Conservation (phyloP, 2,113 vertebrate species). For the Ciconia maguari region DNA sequence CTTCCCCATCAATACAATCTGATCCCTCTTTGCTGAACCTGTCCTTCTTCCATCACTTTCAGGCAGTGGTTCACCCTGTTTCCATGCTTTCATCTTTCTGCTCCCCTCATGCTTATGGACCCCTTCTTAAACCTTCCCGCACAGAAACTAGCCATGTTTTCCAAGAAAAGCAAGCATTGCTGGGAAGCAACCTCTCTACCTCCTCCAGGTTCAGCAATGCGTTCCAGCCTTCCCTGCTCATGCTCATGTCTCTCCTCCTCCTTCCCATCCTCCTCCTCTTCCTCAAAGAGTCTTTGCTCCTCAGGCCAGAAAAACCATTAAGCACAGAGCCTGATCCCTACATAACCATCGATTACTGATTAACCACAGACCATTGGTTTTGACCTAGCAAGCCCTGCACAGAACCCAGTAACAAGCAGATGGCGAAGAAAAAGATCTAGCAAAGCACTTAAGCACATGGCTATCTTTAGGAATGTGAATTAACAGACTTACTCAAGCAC, state of each 20-base stretch:
- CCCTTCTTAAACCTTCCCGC: background rate
- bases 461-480: conserved; percentile 56
- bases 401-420: conserved; percentile 28
- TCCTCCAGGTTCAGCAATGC: background rate
- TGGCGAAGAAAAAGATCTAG: conserved; percentile 36
- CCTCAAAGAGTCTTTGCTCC: background rate
- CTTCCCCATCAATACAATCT: background rate
- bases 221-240: background rate
- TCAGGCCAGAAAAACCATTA: conserved; percentile 12
- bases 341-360: background rate
- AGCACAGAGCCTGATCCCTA: conserved; percentile 4
- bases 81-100: background rate
- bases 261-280: background rate
- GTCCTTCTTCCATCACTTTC: background rate
- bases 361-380: background rate
- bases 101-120: background rate
- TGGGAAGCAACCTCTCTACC: background rate
- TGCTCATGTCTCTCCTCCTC: background rate
- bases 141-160: background rate
- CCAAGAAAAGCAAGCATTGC: background rate
- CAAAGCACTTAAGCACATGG: conserved; percentile 29
- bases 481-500: conserved; percentile 12
- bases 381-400: conserved; percentile 14
- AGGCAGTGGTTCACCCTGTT: background rate
- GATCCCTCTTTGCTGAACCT: background rate